Conservation (phyloP, 2,888 invertebrate species). For the Cheilosia soror region DNA sequence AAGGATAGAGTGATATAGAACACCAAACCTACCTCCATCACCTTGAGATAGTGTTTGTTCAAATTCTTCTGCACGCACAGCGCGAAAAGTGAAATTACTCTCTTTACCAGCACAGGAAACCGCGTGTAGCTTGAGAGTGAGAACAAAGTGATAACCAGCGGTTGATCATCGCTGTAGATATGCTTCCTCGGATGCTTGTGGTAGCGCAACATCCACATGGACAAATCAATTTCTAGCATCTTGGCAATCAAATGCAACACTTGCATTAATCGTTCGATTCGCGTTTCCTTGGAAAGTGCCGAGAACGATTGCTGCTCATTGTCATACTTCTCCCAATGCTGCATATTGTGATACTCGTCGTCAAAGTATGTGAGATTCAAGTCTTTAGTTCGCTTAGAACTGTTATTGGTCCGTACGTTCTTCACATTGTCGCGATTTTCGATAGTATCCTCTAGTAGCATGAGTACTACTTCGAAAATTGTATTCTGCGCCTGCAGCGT, state of each 20-base stretch:
- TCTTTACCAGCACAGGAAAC: conserved; percentile 78
- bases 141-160: conserved; percentile 79
- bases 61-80: conserved; percentile 78
- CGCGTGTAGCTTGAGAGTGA: conserved; percentile 77
- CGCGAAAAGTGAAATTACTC: conserved; percentile 79
- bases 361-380: conserved; percentile 28
- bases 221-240: conserved; percentile 85
- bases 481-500: conserved; percentile 71
- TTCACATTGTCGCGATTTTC: conserved; percentile 64
- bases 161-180: conserved; percentile 79
- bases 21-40: conserved; percentile 79
- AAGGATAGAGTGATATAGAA: neutral
- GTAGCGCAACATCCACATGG: conserved; percentile 85
- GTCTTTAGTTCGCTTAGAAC: neutral
- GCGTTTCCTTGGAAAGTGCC: conserved; percentile 80
- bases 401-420: neutral
- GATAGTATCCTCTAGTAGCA: conserved; percentile 78
- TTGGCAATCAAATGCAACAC: conserved; percentile 85
- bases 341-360: conserved; percentile 77
- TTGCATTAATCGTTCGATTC: conserved; percentile 85
- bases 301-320: conserved; percentile 76
- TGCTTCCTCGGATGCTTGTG: conserved; percentile 78
- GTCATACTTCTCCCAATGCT: conserved; percentile 80
- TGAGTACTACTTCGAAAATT: conserved; percentile 77
- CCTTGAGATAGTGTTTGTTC: conserved; percentile 76